A percentile compares a stretch with the other conserved stretches of the same genome.
Evolutionary conservation across 2,797 vertebrate species (phyloP).

Genomic region (Lophura swinhoii): DNA sequence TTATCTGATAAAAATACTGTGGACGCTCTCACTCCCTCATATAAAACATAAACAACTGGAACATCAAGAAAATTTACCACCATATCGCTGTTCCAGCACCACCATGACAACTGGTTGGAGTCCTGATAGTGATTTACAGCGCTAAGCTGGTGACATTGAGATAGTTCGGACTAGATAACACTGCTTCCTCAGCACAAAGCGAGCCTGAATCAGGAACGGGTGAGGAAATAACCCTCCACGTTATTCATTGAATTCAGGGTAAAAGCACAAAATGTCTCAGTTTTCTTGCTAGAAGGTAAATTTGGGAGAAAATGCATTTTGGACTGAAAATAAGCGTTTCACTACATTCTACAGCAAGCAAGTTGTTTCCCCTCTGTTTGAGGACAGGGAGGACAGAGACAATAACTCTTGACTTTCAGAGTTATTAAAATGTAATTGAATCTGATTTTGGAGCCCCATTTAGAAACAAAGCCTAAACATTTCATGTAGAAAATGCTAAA

Average conservation of each 20-base stretch:
- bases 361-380: neutral
- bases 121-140: neutral
- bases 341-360: neutral
- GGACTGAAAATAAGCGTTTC: neutral
- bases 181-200: neutral
- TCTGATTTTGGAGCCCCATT: neutral
- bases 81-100: neutral
- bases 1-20: neutral
- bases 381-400: neutral
- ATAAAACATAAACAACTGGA: neutral
- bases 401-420: neutral
- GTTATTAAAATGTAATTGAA: neutral
- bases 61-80: neutral
- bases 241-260: neutral
- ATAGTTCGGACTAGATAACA: neutral
- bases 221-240: neutral
- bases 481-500: neutral
- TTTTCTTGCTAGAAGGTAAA: neutral
- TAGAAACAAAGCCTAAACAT: conserved; percentile 13
- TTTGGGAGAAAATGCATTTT: neutral
- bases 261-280: neutral
- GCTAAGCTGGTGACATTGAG: neutral
- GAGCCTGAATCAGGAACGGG: neutral
- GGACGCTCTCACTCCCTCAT: neutral
- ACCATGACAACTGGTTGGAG: neutral